A percentile compares a stretch with the other conserved stretches of the same genome.
phyloP scores from a whole-genome alignment of 2,113 vertebrate genomes.

The Halcyon malimbica region DNA sequence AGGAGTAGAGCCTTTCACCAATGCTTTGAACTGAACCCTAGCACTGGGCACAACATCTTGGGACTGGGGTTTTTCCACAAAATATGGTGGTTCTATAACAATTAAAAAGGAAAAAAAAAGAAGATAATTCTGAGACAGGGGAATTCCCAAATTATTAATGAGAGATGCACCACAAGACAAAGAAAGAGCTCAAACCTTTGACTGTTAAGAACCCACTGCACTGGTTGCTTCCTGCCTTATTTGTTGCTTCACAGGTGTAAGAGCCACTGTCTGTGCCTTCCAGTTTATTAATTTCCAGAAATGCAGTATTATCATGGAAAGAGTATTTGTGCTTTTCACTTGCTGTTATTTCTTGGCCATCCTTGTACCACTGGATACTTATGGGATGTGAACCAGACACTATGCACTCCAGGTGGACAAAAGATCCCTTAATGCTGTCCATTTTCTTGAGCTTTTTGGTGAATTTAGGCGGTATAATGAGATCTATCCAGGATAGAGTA shows the following conservation, averaged over 20 bases:
- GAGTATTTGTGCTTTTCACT: constrained; percentile 92
- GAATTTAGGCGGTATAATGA: constrained; percentile 95
- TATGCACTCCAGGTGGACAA: constrained; percentile 93
- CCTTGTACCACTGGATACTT: constrained; percentile 92
- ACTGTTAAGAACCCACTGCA: constrained; percentile 90
- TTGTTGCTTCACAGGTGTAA: constrained; percentile 92
- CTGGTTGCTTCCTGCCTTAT: constrained; percentile 91
- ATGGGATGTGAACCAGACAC: constrained; percentile 95
- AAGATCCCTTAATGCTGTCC: constrained; percentile 95
- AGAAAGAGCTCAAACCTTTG: constrained; percentile 86
- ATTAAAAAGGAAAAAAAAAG: constrained; percentile 15
- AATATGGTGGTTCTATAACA: constrained; percentile 88
- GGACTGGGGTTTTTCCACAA: constrained; percentile 91
- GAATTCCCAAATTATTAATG: neutral
- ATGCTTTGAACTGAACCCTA: constrained; percentile 88
- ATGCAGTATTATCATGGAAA: constrained; percentile 94
- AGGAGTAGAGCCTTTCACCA: constrained; percentile 89
- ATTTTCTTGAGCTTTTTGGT: constrained; percentile 94
- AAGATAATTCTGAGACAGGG: neutral
- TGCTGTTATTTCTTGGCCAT: constrained; percentile 86
- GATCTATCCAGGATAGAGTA: constrained; percentile 82
- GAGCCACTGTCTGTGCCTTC: constrained; percentile 87
- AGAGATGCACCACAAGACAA: neutral
- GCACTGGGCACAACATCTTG: constrained; percentile 88
- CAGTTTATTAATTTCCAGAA: constrained; percentile 92